phyloP scores from a whole-genome alignment of 1,140 invertebrate genomes.

The Papilio machaon region DNA sequence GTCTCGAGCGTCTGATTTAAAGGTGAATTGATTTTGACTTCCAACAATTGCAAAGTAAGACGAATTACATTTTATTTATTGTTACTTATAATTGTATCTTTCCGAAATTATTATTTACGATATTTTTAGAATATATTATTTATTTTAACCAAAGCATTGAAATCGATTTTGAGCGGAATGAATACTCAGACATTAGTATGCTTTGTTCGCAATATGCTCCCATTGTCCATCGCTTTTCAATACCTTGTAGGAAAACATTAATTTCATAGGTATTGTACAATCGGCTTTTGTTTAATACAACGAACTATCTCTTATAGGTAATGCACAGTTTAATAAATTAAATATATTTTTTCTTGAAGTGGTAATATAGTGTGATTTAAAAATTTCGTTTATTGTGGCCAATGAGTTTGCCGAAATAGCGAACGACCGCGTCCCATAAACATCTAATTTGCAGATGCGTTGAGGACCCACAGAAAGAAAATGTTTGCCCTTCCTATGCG shows the following conservation, averaged over 20 bases:
- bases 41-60: constrained; percentile 11
- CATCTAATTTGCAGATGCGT: too few species aligned
- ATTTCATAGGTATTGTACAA: neutral
- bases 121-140: neutral
- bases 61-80: neutral
- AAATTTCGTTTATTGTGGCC: neutral
- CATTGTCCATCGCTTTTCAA: neutral
- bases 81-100: neutral
- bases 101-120: neutral
- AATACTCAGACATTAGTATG: neutral
- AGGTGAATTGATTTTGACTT: constrained; percentile 8
- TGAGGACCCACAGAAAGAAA: too few species aligned
- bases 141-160: neutral
- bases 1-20: neutral
- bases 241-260: constrained; percentile 9
- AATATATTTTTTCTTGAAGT: neutral
- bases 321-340: neutral
- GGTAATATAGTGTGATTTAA: neutral
- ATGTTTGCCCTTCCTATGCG: too few species aligned
- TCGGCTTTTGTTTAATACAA: neutral
- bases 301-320: constrained; percentile 1
- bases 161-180: neutral
- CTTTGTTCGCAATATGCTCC: neutral
- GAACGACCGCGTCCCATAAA: too few species aligned
- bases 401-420: too few species aligned